Conservation (phyloP, 1,140 invertebrate genomes). For the Helicorthomorpha holstii region DNA sequence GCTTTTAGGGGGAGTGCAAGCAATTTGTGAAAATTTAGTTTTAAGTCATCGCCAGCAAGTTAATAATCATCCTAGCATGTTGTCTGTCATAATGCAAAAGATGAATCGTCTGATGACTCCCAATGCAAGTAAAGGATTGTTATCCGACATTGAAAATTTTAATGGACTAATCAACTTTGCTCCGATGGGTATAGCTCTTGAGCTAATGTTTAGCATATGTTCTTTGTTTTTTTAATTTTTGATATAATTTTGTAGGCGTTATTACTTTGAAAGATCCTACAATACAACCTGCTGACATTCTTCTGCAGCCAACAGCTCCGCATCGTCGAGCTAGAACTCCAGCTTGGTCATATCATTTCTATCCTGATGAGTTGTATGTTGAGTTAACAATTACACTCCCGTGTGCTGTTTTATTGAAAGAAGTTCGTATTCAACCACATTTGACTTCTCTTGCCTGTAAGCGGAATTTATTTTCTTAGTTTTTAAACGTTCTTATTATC, state of each 20-base stretch:
- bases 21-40: conserved; percentile 30
- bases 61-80: conserved; percentile 28
- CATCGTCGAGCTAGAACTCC: conserved; percentile 65
- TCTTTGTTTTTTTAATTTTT: not conserved
- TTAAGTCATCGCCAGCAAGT: conserved; percentile 28
- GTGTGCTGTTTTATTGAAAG: conserved; percentile 69
- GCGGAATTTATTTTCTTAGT: conserved; percentile 12
- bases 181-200: conserved; percentile 43
- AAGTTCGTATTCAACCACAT: conserved; percentile 77
- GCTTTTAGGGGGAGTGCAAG: conserved; percentile 22
- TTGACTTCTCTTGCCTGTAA: conserved; percentile 59
- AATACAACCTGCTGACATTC: conserved; percentile 66
- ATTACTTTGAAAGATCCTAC: conserved; percentile 66
- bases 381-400: conserved; percentile 71
- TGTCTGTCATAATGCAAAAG: conserved; percentile 34
- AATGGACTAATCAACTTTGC: conserved; percentile 67
- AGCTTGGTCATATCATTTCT: conserved; percentile 84
- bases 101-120: conserved; percentile 21
- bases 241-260: conserved; percentile 31
- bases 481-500: not conserved
- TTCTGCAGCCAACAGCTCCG: conserved; percentile 53
- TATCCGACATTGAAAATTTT: conserved; percentile 17
- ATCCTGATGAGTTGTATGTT: conserved; percentile 71
- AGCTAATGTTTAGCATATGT: not conserved
- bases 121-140: conserved; percentile 31